Conservation (phyloP, 64 coral and sea anemone genomes). For the Actinia tenebrosa region DNA sequence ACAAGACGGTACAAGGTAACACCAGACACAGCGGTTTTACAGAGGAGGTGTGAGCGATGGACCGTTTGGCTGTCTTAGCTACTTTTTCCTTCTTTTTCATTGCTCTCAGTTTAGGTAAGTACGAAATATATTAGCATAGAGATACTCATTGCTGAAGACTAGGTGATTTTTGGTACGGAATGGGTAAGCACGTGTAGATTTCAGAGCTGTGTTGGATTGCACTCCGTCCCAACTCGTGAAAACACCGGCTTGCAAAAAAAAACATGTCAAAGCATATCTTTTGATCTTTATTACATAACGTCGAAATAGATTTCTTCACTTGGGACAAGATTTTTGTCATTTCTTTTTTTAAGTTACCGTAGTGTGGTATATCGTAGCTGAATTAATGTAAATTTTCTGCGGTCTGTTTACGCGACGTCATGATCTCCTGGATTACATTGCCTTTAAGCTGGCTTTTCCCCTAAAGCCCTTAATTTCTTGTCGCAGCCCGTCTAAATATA, state of each 20-base stretch:
- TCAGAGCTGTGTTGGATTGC: not conserved
- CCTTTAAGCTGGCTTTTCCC: too few relatives aligned
- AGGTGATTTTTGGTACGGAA: not conserved
- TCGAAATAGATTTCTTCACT: too few relatives aligned
- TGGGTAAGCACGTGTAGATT: not conserved
- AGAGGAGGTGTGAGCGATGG: not conserved
- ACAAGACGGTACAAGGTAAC: slow-evolving; percentile 15
- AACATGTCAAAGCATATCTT: not conserved
- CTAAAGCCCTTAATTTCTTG: too few relatives aligned
- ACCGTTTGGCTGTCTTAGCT: not conserved
- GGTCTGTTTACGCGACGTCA: too few relatives aligned
- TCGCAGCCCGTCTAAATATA: too few relatives aligned
- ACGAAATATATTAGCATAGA: not conserved
- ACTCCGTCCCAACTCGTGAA: not conserved
- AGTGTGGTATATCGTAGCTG: too few relatives aligned
- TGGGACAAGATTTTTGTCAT: too few relatives aligned
- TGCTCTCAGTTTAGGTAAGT: not conserved
- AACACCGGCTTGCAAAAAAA: not conserved
- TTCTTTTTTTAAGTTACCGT: too few relatives aligned
- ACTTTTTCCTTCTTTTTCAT: not conserved
- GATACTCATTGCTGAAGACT: not conserved
- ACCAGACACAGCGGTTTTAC: not conserved
- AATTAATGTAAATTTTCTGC: too few relatives aligned
- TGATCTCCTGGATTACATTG: too few relatives aligned
- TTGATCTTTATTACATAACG: too few relatives aligned